Evolutionary conservation across 2,113 vertebrate species (phyloP).

Genomic region (Nannobrachium achirus): DNA sequence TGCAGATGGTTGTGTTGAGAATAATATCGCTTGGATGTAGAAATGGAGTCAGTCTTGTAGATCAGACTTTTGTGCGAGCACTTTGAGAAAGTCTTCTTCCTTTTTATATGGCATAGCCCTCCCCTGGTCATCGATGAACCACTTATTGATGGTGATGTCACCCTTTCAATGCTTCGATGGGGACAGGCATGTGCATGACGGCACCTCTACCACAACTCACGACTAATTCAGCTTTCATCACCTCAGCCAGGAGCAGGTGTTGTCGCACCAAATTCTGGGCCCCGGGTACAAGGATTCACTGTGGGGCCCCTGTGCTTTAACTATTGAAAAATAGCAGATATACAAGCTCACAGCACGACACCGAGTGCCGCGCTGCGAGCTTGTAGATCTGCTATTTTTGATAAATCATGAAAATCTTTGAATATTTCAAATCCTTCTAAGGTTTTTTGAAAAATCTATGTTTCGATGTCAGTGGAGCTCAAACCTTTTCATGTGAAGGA

Average conservation of each 20-base stretch:
- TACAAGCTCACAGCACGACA: too few relatives aligned
- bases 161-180: conserved; percentile 75
- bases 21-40: conserved; percentile 12
- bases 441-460: too few relatives aligned
- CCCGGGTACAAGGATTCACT: too few relatives aligned
- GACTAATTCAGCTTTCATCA: conserved; percentile 80
- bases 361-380: too few relatives aligned
- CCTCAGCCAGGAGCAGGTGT: conserved; percentile 61
- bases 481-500: too few relatives aligned
- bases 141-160: conserved; percentile 81
- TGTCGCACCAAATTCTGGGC: too few relatives aligned
- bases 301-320: too few relatives aligned
- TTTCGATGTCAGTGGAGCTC: too few relatives aligned
- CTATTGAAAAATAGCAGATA: too few relatives aligned
- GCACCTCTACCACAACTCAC: conserved; percentile 70
- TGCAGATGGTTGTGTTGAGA: conserved; percentile 22
- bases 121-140: conserved; percentile 80
- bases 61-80: conserved; percentile 61
- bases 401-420: too few relatives aligned
- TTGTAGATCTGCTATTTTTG: too few relatives aligned
- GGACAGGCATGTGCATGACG: conserved; percentile 78
- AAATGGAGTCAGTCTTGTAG: conserved; percentile 65
- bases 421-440: too few relatives aligned
- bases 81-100: conserved; percentile 49
- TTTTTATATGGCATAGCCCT: conserved; percentile 77